Conservation (phyloP, 2,113 vertebrate species). For the Pedionomus torquatus region DNA sequence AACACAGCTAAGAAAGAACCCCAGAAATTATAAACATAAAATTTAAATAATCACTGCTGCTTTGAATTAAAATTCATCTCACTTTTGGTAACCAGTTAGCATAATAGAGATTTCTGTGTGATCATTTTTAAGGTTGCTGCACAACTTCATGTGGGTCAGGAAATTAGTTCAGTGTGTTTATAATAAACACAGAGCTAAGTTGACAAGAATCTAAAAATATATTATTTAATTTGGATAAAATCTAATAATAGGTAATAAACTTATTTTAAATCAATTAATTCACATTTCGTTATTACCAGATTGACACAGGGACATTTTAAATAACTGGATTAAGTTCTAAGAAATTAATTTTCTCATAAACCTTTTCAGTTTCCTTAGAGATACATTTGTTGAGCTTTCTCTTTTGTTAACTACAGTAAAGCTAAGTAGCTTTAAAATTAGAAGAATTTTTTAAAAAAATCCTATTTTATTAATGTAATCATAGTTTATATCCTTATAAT, state of each 20-base stretch:
- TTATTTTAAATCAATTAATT: constrained; percentile 22
- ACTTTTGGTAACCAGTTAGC: not conserved
- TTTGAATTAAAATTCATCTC: not conserved
- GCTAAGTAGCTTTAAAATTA: not conserved
- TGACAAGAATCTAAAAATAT: not conserved
- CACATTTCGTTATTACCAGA: not conserved
- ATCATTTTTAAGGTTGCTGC: not conserved
- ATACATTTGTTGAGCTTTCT: not conserved
- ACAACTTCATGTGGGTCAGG: not conserved
- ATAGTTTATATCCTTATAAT: not conserved
- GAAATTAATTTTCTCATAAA: not conserved
- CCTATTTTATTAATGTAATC: not conserved
- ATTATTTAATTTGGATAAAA: constrained; percentile 18
- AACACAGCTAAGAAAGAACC: accelerated
- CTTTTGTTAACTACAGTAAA: not conserved
- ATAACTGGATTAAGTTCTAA: not conserved
- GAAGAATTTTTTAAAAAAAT: not conserved
- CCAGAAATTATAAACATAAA: not conserved
- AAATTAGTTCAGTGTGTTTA: constrained; percentile 39
- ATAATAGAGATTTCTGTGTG: not conserved
- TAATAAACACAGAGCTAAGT: constrained; percentile 26
- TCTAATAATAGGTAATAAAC: not conserved
- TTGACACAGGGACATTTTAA: not conserved
- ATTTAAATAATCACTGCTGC: not conserved
- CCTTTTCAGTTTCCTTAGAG: not conserved